Conservation (phyloP, 2,888 invertebrate genomes). For the Pollenia angustigena region DNA sequence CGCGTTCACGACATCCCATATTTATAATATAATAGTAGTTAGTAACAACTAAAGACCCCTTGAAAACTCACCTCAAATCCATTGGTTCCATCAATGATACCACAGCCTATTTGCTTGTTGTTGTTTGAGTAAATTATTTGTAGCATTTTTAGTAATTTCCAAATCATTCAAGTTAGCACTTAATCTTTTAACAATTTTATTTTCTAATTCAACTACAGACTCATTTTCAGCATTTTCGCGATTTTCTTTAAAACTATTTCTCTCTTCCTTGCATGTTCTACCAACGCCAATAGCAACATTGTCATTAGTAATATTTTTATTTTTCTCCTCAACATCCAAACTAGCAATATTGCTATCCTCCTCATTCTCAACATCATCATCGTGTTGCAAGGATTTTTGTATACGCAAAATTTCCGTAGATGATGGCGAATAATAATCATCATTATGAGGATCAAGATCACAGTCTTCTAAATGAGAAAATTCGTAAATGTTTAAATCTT, state of each 20-base stretch:
- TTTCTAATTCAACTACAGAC: slow-evolving; percentile 58
- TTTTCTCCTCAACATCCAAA: not conserved
- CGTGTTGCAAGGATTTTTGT: slow-evolving; percentile 61
- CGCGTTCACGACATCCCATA: no score
- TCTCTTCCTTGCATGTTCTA: not conserved
- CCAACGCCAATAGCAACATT: not conserved
- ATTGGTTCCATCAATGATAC: slow-evolving; percentile 83
- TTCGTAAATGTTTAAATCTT: slow-evolving; percentile 71
- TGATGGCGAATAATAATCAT: slow-evolving; percentile 68
- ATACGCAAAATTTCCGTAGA: slow-evolving; percentile 64
- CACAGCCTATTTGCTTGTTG: slow-evolving; percentile 81
- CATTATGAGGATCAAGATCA: slow-evolving; percentile 43
- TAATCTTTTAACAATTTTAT: slow-evolving; percentile 59
- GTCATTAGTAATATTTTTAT: slow-evolving; percentile 17
- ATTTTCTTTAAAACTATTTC: slow-evolving; percentile 15
- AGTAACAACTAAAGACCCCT: no score
- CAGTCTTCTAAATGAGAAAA: slow-evolving; percentile 65
- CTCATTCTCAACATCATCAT: not conserved
- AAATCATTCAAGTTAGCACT: slow-evolving; percentile 69
- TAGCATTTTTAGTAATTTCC: slow-evolving; percentile 66
- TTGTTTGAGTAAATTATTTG: slow-evolving; percentile 70
- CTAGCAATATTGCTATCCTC: not conserved
- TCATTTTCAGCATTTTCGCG: slow-evolving; percentile 43
- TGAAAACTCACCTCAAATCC: slow-evolving; percentile 81
- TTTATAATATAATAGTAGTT: no score